Conservation (phyloP, 2,888 invertebrate genomes). For the Lasioglossum morio region DNA sequence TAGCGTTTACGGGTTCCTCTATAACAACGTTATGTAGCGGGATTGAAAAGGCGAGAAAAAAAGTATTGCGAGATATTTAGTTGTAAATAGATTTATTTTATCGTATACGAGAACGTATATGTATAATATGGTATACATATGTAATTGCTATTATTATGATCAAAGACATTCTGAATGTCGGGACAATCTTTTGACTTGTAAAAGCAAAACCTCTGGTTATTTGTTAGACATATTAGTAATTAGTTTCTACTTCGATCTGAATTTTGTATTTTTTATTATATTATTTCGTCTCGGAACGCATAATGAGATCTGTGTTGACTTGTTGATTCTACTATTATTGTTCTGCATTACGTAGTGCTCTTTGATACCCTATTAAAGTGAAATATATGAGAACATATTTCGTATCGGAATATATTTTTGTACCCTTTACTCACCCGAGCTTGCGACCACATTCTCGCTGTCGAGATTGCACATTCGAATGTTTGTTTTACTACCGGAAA, state of each 20-base stretch:
- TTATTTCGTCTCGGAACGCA: slow-evolving; percentile 39
- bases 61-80: slow-evolving; percentile 53
- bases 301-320: slow-evolving; percentile 48
- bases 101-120: slow-evolving; percentile 50
- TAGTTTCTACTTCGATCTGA: slow-evolving; percentile 51
- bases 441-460: neutral
- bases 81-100: slow-evolving; percentile 79
- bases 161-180: slow-evolving; percentile 48
- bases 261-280: slow-evolving; percentile 35
- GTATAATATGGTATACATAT: slow-evolving; percentile 50
- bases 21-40: slow-evolving; percentile 60
- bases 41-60: slow-evolving; percentile 31
- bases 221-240: slow-evolving; percentile 34
- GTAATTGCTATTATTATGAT: slow-evolving; percentile 50
- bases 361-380: slow-evolving; percentile 61
- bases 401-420: slow-evolving; percentile 39
- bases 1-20: slow-evolving; percentile 61
- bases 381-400: slow-evolving; percentile 69
- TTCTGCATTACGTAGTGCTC: slow-evolving; percentile 63
- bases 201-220: slow-evolving; percentile 51
- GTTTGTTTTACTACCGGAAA: neutral
- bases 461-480: neutral
- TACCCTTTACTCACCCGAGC: neutral
- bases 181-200: slow-evolving; percentile 59
- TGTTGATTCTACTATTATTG: slow-evolving; percentile 70